A percentile compares a stretch with the other conserved stretches of the same genome.
Evolutionary conservation across 2,888 invertebrate genomes (phyloP).

Genomic region (Hirudinaria manillensis): DNA sequence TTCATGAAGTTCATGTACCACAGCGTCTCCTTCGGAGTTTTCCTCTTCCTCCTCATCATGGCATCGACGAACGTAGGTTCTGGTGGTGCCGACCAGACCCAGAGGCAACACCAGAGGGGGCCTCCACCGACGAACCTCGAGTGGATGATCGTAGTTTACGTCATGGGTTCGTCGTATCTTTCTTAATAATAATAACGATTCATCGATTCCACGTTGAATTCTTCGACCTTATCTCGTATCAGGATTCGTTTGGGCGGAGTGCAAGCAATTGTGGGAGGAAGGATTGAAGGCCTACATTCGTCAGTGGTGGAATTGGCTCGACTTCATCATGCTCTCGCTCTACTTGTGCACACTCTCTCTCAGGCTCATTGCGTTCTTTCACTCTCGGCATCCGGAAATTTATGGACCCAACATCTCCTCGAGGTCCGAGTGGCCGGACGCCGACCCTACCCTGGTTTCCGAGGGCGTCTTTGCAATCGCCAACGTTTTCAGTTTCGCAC

Average conservation of each 20-base stretch:
- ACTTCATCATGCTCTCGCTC: slow-evolving; percentile 60
- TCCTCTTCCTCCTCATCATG: slow-evolving; percentile 57
- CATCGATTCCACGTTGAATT: not conserved
- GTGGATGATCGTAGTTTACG: slow-evolving; percentile 58
- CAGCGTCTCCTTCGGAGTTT: slow-evolving; percentile 59
- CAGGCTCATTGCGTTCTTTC: slow-evolving; percentile 53
- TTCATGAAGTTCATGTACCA: slow-evolving; percentile 62
- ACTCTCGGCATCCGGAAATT: slow-evolving; percentile 45
- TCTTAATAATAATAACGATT: not conserved
- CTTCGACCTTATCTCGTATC: not conserved
- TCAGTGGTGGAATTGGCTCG: slow-evolving; percentile 62
- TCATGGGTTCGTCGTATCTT: slow-evolving; percentile 53
- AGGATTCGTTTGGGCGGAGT: slow-evolving; percentile 60
- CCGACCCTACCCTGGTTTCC: slow-evolving; percentile 59
- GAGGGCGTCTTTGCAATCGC: slow-evolving; percentile 60
- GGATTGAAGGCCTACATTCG: slow-evolving; percentile 58
- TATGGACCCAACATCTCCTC: slow-evolving; percentile 52
- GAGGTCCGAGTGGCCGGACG: slow-evolving; percentile 56
- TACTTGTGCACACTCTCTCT: slow-evolving; percentile 59
- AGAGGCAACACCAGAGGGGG: slow-evolving; percentile 53
- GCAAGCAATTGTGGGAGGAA: slow-evolving; percentile 61
- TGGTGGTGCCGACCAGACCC: slow-evolving; percentile 43
- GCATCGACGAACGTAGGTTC: slow-evolving; percentile 54
- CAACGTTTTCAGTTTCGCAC: slow-evolving; percentile 59
- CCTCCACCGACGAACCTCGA: slow-evolving; percentile 58